Conservation (phyloP, 1,140 invertebrate species). For the Lordiphosa stackelbergi region DNA sequence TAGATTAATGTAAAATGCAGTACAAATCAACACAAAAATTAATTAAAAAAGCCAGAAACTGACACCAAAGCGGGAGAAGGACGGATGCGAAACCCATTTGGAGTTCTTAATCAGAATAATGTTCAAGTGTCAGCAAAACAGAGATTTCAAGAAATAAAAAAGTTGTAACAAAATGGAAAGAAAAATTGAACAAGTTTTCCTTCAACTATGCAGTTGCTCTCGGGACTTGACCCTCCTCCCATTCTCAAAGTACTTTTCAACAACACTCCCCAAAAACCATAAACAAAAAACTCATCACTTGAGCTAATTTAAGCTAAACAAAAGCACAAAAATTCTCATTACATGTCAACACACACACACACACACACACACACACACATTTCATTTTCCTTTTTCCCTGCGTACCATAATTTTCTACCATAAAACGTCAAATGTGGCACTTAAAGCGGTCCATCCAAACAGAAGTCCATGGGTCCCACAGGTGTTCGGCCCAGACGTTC, state of each 20-base stretch:
- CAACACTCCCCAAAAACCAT: constrained; percentile 14
- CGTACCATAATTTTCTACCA: constrained; percentile 49
- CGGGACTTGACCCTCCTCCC: constrained; percentile 10
- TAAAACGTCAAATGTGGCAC: constrained; percentile 73
- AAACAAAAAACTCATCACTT: constrained; percentile 46
- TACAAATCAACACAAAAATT: constrained; percentile 52
- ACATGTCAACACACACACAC: constrained; percentile 39
- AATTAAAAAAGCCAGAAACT: constrained; percentile 43
- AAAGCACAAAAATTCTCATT: constrained; percentile 59
- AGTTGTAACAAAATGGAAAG: constrained; percentile 11
- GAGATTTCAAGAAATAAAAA: neutral
- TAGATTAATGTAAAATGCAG: constrained; percentile 61
- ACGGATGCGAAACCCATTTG: constrained; percentile 37
- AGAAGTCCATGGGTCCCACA: constrained; percentile 47
- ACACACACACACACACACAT: constrained; percentile 35
- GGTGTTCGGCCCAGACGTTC: constrained; percentile 53
- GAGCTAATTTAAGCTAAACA: constrained; percentile 69
- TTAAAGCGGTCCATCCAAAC: constrained; percentile 64
- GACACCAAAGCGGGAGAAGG: constrained; percentile 36
- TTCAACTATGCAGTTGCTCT: too few species aligned
- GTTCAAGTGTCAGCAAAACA: constrained; percentile 19
- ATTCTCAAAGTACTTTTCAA: constrained; percentile 15
- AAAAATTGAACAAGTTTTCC: neutral
- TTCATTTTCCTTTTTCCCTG: constrained; percentile 47
- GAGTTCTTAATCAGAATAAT: constrained; percentile 32